Evolutionary conservation across 1,140 invertebrate species (phyloP), one percentile per base, ranked within the genome.

Genomic region (Drosophila elegans): DNA sequence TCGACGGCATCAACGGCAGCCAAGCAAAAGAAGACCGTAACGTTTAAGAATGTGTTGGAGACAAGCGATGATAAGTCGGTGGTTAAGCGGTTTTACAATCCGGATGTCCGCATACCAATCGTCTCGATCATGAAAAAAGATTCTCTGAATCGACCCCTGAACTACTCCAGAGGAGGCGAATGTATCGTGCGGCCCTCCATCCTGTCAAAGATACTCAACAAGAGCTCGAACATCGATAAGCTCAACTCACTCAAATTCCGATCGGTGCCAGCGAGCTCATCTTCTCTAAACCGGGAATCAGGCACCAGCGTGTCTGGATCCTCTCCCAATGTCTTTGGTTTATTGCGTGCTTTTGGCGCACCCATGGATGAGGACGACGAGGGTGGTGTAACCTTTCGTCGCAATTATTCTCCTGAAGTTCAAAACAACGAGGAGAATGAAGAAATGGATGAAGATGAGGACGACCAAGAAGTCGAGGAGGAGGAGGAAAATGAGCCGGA

Each of bases 311-410:
- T 32, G 7, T 32, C 29, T 7, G 29, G 46, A 12, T 42, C 73
- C 6, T 16, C 73, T 1, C 44, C 66, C 2, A 86, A 59, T 46
- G 64, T 91, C 92, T 95, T 91, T 93, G 94, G 81, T 93, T 93
- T 78, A 88, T 94, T 78, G 89, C 94, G 80, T 93, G 95, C 90
- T 88, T 94, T 89, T 94, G 94, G 90, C 92, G 94, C 60, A 89
- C 94, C 82, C 11, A 48, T 79, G 49, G 83, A 84, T 9, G 80
- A 85, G 38, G 91, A 85, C 3, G 90, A 84, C 7, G 71, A 63
- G 25, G 74, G 85, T 13, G 77, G 74, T 5, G 85, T 92, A 6
- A 92, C 84, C 34, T 91, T 91, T 80, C 80, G 76, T 12, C 56
- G 73, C n/a, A 42, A 78, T 29, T 52, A 76, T 39, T 62, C 68